Evolutionary conservation across 2,888 invertebrate genomes (phyloP).

Genomic region (Pantelozetes paolii): DNA sequence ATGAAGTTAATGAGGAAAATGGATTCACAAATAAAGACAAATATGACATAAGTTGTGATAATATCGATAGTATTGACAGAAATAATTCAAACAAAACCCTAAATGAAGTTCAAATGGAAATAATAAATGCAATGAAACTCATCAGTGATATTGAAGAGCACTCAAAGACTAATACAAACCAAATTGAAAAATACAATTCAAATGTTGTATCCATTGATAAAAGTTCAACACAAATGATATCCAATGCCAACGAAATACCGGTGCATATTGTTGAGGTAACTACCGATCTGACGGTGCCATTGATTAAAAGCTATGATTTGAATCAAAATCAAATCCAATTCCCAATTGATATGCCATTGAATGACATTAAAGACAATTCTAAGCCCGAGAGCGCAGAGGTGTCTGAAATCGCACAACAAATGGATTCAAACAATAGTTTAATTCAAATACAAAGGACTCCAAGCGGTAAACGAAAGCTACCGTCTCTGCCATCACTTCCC

Average conservation of each 20-base stretch:
- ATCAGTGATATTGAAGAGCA: slow-evolving; percentile 17
- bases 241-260: too few species aligned
- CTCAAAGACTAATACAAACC: not conserved
- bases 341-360: not conserved
- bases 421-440: not conserved
- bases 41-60: not conserved
- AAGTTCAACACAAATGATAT: too few species aligned
- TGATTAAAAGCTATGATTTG: not conserved
- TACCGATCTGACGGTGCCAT: too few species aligned
- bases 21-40: not conserved
- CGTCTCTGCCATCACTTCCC: not conserved
- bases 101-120: slow-evolving; percentile 19
- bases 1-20: not conserved
- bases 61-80: not conserved
- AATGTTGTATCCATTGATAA: not conserved
- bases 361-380: not conserved
- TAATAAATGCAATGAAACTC: slow-evolving; percentile 20
- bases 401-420: not conserved
- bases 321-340: too few species aligned
- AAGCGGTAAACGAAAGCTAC: slow-evolving; percentile 19
- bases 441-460: slow-evolving; percentile 27
- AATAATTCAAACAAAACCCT: not conserved
- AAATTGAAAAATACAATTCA: not conserved
- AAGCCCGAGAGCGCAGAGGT: not conserved
- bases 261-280: too few species aligned